phyloP scores from a whole-genome alignment of 2,888 invertebrate species.

The Aphidius colemani region DNA sequence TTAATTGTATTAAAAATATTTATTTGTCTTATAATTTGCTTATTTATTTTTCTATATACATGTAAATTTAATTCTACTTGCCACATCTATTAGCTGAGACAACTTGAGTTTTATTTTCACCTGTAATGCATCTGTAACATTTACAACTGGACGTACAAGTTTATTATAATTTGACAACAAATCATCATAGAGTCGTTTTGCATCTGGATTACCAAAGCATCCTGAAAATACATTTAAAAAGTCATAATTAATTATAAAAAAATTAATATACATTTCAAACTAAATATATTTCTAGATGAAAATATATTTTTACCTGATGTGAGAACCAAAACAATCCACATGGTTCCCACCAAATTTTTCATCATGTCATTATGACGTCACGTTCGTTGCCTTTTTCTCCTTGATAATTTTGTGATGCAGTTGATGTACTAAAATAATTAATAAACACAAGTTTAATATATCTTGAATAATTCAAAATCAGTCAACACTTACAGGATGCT shows the following conservation, averaged over 20 bases:
- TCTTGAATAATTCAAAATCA: no score
- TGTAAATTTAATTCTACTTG: constrained; percentile 60
- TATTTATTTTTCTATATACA: not conserved
- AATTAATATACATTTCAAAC: not conserved
- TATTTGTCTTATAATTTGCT: no score
- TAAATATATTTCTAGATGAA: not conserved
- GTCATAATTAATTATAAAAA: constrained; percentile 4
- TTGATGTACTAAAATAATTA: constrained; percentile 42
- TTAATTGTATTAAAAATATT: constrained; percentile 29
- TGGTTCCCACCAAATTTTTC: constrained; percentile 68
- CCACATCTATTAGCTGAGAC: constrained; percentile 88
- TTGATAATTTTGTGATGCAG: constrained; percentile 45
- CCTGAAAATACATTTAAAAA: constrained; percentile 62
- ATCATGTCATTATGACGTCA: constrained; percentile 65
- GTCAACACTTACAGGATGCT: no score
- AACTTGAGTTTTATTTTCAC: constrained; percentile 86
- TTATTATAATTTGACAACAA: constrained; percentile 87
- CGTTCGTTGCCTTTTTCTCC: constrained; percentile 61
- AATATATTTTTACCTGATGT: constrained; percentile 62
- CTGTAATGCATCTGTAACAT: constrained; percentile 81
- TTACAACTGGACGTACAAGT: constrained; percentile 83
- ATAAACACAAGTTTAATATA: not conserved
- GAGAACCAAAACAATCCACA: constrained; percentile 68
- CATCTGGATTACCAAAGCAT: constrained; percentile 86
- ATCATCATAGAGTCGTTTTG: constrained; percentile 86